phyloP scores from a whole-genome alignment of 1,140 invertebrate species.

The Caerostris darwini region DNA sequence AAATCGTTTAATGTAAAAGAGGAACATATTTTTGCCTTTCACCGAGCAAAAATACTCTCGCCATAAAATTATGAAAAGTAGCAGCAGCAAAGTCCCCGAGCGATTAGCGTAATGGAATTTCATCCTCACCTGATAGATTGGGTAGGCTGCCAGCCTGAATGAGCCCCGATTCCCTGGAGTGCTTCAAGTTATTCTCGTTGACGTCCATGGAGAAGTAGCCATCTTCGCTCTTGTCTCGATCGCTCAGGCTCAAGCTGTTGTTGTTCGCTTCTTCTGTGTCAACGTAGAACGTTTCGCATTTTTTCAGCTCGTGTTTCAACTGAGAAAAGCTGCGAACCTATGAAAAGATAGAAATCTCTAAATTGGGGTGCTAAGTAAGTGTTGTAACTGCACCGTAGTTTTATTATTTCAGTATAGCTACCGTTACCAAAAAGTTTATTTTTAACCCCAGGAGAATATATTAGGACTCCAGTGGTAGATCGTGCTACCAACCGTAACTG shows the following conservation, averaged over 20 bases:
- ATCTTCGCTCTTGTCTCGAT: slow-evolving; percentile 69
- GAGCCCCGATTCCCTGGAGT: slow-evolving; percentile 12
- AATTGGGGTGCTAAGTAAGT: too few species aligned
- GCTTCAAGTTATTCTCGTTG: slow-evolving; percentile 50
- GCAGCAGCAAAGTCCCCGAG: background rate
- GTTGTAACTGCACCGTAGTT: too few species aligned
- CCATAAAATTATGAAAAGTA: background rate
- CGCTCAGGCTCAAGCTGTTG: slow-evolving; percentile 48
- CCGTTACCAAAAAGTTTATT: too few species aligned
- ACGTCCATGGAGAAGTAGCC: slow-evolving; percentile 71
- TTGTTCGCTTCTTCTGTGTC: slow-evolving; percentile 81
- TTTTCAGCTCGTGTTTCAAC: slow-evolving; percentile 93
- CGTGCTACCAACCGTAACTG: too few species aligned
- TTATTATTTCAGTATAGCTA: too few species aligned
- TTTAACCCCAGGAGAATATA: too few species aligned
- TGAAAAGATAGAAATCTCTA: background rate
- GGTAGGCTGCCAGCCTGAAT: slow-evolving; percentile 70
- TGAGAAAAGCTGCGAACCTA: slow-evolving; percentile 95
- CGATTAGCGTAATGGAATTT: slow-evolving; percentile 48
- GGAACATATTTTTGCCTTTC: background rate
- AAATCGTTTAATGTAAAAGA: background rate
- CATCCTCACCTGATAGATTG: slow-evolving; percentile 62
- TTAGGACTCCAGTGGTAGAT: too few species aligned
- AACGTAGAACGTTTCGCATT: slow-evolving; percentile 94
- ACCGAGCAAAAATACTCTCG: background rate